Evolutionary conservation across 2,113 vertebrate species (phyloP).

Genomic region (Sturnus vulgaris): DNA sequence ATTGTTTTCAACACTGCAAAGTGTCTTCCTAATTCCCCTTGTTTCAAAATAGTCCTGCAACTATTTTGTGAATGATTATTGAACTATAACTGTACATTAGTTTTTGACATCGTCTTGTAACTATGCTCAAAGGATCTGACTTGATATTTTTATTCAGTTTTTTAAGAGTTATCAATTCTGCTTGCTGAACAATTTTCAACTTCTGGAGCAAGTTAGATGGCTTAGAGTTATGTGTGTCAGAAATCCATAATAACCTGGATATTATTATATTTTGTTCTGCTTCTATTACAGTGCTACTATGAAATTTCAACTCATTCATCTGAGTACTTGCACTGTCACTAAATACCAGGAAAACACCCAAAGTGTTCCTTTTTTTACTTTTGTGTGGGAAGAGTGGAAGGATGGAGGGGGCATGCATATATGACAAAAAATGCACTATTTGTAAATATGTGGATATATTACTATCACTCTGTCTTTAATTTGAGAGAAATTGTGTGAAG

Average conservation of each 20-base stretch:
- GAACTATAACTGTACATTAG: conserved; percentile 63
- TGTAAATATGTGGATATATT: neutral
- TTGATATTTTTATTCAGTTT: conserved; percentile 51
- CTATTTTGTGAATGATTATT: conserved; percentile 47
- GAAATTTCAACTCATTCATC: neutral
- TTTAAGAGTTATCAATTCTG: conserved; percentile 33
- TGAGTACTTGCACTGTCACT: neutral
- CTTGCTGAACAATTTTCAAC: conserved; percentile 28
- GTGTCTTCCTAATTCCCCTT: conserved; percentile 29
- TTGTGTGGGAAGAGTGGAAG: neutral
- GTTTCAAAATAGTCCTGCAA: conserved; percentile 61
- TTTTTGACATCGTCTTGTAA: conserved; percentile 64
- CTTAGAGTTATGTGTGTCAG: neutral
- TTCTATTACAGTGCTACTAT: neutral
- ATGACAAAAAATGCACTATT: neutral
- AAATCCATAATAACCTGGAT: neutral
- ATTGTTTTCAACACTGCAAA: conserved; percentile 31
- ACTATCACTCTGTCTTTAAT: neutral
- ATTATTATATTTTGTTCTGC: neutral
- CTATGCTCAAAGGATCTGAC: conserved; percentile 49
- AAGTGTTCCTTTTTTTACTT: neutral
- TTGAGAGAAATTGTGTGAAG: neutral
- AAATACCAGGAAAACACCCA: neutral
- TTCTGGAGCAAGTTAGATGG: neutral
- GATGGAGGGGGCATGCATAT: neutral